Evolutionary conservation across 1,140 invertebrate genomes (phyloP).

Genomic region (Asbolus verrucosus): DNA sequence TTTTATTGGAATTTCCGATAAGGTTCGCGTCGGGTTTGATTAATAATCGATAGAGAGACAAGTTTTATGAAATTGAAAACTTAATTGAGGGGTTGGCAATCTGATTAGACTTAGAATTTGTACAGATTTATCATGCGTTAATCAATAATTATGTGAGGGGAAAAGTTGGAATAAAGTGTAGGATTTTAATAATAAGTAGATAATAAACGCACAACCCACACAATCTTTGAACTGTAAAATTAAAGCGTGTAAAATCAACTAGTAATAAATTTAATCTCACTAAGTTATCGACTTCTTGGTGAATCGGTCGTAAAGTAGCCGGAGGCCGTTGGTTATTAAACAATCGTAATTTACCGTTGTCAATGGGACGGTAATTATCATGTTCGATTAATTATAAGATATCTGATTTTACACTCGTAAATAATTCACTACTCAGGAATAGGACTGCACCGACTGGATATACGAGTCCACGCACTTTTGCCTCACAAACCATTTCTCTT

Average conservation of each 20-base stretch:
- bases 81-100: conserved; percentile 17
- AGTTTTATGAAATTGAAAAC: conserved; percentile 4
- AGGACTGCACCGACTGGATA: conserved; percentile 19
- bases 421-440: conserved; percentile 42
- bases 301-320: conserved; percentile 53
- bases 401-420: conserved; percentile 52
- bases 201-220: conserved; percentile 23
- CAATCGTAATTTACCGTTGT: conserved; percentile 61
- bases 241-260: conserved; percentile 44
- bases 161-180: background rate
- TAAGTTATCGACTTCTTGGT: conserved; percentile 43
- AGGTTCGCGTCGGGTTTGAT: too few relatives aligned
- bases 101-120: conserved; percentile 15
- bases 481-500: conserved; percentile 2
- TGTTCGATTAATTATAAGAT: conserved; percentile 60
- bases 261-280: conserved; percentile 46
- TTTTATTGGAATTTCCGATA: too few relatives aligned
- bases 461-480: conserved; percentile 26
- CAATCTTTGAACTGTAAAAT: conserved; percentile 38
- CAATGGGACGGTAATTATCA: conserved; percentile 57
- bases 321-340: conserved; percentile 56
- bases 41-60: background rate
- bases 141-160: too few relatives aligned
- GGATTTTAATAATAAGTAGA: conserved; percentile 32
- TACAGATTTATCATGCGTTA: too few relatives aligned